Evolutionary conservation across 2,888 invertebrate genomes (phyloP), one percentile per base, ranked within the genome.

Genomic region (Rotaria macrura): DNA sequence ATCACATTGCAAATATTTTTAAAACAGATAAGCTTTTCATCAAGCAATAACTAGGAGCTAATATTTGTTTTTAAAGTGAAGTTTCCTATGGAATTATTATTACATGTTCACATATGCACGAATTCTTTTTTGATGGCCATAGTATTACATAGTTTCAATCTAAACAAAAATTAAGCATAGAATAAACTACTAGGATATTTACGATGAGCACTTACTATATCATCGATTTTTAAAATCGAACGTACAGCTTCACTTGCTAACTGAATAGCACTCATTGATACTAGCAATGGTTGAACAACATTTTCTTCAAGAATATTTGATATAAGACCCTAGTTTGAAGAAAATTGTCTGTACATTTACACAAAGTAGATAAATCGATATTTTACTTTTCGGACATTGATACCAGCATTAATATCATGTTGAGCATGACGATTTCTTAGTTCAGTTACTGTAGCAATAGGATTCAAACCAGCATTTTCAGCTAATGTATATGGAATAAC

Each of bases 221-320:
- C 99, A 92, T 99, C 99, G 89, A 99, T 99, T 93, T 99, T 99
- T 90, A 99, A 93, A 92, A 99, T 97, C 47, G 14, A 47, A 47
- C 47, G 47, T 47, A n/a, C n/a, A n/a, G n/a, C n/a, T n/a, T n/a
- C n/a, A n/a, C n/a, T n/a, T n/a, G 99, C 95, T 89, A 99, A 93
- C 85, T 94, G 95, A 88, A 99, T 94, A 84, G 97, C 96, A 88
- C 96, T 96, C 84, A 94, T 94, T 86, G 96, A 95, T 85, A 99
- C 98, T 89, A 98, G 93, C 88, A 99, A 93, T 83, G 99, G 99
- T 91, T 99, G 98, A 87, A 99, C 94, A 87, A 99, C 98, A 92
- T 96, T 95, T 92, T 99, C 98, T 88, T 96, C 95, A 87, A 96
- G 93, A 91, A 99, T 99, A 92, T 98, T 96, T 3, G 97, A 96